These are phyloP conservation scores for Murina feae DNA, from an alignment of 2,113 vertebrate genomes.

Conservation along the genomic window DNA sequence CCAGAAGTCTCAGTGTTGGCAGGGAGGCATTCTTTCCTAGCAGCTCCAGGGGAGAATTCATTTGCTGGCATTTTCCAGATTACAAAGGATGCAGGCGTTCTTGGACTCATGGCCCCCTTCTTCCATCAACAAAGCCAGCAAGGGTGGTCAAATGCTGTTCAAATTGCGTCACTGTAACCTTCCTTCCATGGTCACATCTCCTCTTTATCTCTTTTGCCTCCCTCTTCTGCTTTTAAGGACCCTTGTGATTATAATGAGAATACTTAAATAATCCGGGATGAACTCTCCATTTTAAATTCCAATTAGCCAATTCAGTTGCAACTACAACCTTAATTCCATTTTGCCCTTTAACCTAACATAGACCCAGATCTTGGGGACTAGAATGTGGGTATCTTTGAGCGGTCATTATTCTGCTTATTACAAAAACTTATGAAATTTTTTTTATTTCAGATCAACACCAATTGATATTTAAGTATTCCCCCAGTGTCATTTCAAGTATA, in stretches of 20 bases:
- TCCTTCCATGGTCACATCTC: not conserved
- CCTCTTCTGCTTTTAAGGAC: not conserved
- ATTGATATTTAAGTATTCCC: not conserved
- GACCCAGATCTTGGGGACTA: not conserved
- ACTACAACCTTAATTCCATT: not conserved
- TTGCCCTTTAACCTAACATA: not conserved
- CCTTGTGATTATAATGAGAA: not conserved
- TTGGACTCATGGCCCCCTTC: not conserved
- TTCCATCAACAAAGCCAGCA: not conserved
- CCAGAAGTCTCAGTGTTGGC: not conserved
- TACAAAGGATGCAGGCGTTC: not conserved
- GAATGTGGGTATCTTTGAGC: not conserved
- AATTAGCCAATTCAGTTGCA: not conserved
- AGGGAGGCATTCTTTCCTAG: not conserved
- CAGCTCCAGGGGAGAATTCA: not conserved
- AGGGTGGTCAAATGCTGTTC: not conserved
- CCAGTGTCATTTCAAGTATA: not conserved
- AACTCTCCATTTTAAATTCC: not conserved
- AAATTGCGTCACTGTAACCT: not conserved
- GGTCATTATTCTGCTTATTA: not conserved
- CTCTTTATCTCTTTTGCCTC: not conserved
- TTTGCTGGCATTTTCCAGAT: not conserved
- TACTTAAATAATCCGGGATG: not conserved
- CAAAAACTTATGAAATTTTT: not conserved
- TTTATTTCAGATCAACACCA: not conserved